Evolutionary conservation across 2,888 invertebrate species (phyloP).

Genomic region (Gymnosoma rotundatum): DNA sequence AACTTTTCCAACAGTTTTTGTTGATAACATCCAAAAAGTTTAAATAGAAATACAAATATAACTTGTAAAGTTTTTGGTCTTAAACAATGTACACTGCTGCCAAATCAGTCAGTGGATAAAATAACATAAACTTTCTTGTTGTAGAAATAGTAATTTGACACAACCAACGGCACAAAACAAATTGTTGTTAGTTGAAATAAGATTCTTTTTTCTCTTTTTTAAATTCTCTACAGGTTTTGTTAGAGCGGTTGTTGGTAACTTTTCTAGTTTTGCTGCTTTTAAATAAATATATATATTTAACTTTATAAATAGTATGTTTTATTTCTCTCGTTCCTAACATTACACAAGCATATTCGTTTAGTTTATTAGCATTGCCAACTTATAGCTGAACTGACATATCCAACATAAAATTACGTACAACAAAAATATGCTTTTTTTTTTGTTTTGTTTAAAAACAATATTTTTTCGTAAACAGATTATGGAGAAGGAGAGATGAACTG

Average conservation of each 20-base stretch:
- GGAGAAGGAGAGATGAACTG: background rate
- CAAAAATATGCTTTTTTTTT: background rate
- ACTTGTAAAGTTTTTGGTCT: no score
- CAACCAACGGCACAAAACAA: constrained; percentile 9
- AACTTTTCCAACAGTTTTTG: no score
- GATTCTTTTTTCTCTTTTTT: constrained; percentile 47
- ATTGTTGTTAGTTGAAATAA: constrained; percentile 43
- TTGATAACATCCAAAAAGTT: background rate
- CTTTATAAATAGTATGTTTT: background rate
- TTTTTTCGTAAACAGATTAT: background rate
- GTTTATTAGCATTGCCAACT: constrained; percentile 55
- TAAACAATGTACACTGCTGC: background rate
- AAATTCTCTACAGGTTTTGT: background rate
- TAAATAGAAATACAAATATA: background rate
- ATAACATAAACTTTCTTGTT: constrained; percentile 35
- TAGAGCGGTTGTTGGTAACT: background rate
- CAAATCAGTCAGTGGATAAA: constrained; percentile 26
- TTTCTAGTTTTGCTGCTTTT: background rate
- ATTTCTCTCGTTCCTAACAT: background rate
- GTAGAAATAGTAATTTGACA: background rate
- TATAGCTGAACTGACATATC: constrained; percentile 15
- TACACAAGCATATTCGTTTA: constrained; percentile 2
- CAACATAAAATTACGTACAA: constrained; percentile 25
- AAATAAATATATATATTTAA: background rate
- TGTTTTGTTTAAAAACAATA: constrained; percentile 7